A percentile compares a stretch with the other conserved stretches of the same genome.
Conservation (phyloP, 2,888 invertebrate genomes). For the Leptopilina drosophilae region DNA sequence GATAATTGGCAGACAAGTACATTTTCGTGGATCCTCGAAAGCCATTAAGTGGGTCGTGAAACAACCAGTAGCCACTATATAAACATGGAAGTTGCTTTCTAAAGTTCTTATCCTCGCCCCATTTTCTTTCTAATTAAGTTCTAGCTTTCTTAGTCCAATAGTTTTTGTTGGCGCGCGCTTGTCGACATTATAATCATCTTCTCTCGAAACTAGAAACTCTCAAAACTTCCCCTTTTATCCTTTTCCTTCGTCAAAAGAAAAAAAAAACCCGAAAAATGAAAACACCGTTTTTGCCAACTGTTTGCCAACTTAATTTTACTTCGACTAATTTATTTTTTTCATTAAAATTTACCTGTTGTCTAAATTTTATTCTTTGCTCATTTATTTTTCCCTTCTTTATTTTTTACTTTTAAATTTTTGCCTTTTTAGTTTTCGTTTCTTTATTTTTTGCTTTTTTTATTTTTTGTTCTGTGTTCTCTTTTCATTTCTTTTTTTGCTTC, state of each 20-base stretch:
- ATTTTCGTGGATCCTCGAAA: conserved; percentile 24
- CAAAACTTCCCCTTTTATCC: conserved; percentile 48
- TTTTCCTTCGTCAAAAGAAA: not conserved
- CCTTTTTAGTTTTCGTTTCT: no score
- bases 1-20: conserved; percentile 48
- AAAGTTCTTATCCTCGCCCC: conserved; percentile 47
- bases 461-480: no score
- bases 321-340: no score
- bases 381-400: no score
- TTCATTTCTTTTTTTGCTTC: no score
- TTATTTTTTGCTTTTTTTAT: no score
- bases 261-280: not conserved
- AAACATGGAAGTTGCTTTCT: conserved; percentile 47
- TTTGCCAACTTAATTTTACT: not conserved
- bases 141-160: conserved; percentile 55
- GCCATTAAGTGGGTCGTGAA: conserved; percentile 18
- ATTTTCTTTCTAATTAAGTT: conserved; percentile 59
- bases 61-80: conserved; percentile 43
- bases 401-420: no score
- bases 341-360: no score
- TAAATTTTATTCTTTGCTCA: no score
- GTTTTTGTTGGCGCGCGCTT: conserved; percentile 48
- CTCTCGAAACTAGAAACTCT: not conserved
- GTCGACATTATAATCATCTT: conserved; percentile 46
- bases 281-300: not conserved